Percentiles rank a stretch among this genome's conserved stretches.
These are phyloP conservation scores for Fukomys damarensis DNA, from an alignment of 2,113 vertebrate genomes.

Conservation along the genomic window DNA sequence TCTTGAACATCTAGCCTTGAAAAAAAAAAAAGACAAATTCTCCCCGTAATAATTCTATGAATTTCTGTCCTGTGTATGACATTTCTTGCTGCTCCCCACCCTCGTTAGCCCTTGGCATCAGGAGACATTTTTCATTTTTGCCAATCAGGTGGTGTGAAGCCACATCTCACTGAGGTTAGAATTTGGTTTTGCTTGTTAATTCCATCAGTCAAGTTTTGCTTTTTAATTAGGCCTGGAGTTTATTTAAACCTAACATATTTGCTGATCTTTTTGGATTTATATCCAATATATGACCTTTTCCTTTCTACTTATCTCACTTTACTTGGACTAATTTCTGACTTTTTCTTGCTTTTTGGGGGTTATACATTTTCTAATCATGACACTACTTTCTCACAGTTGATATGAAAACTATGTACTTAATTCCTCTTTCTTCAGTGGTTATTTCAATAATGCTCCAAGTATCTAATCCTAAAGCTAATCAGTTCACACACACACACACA, in stretches of 20 bases:
- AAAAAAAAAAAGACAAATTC: not conserved
- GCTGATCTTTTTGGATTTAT: not conserved
- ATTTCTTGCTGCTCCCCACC: not conserved
- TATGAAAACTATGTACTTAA: not conserved
- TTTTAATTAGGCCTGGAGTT: not conserved
- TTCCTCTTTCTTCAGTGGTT: not conserved
- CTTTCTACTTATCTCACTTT: not conserved
- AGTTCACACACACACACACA: no score
- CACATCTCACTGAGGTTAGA: not conserved
- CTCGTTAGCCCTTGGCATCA: not conserved
- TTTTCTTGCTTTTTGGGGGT: not conserved
- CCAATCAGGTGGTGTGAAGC: not conserved
- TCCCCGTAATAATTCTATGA: not conserved
- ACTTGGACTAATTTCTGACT: not conserved
- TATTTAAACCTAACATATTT: not conserved
- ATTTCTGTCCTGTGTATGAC: not conserved
- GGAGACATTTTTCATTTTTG: not conserved
- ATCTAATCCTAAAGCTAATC: not conserved
- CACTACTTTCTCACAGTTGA: not conserved
- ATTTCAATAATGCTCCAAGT: not conserved
- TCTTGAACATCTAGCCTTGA: not conserved
- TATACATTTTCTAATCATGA: not conserved
- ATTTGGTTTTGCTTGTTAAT: not conserved
- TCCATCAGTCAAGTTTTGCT: not conserved
- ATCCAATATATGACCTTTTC: not conserved